These are phyloP conservation scores for Scaptomyza parva DNA, from an alignment of 2,888 invertebrate species.

Conservation along the genomic window DNA sequence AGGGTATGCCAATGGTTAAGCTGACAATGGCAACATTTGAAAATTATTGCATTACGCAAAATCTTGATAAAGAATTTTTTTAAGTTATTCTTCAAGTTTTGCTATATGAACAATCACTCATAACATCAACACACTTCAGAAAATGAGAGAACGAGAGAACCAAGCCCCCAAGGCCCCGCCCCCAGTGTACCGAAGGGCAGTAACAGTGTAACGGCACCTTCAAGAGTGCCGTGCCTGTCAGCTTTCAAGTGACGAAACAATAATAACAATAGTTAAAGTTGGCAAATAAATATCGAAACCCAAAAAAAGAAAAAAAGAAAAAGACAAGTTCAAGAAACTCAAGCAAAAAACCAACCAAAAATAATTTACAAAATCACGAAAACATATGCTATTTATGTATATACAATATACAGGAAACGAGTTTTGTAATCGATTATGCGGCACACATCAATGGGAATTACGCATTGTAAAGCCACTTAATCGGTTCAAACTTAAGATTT, in stretches of 20 bases:
- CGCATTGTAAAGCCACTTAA: slow-evolving; percentile 65
- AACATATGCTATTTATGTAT: neutral
- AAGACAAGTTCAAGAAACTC: slow-evolving; percentile 56
- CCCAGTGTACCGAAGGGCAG: slow-evolving; percentile 5
- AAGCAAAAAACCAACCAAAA: slow-evolving; percentile 17
- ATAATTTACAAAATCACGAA: neutral
- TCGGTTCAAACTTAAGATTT: slow-evolving; percentile 64
- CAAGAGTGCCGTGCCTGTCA: slow-evolving; percentile 39
- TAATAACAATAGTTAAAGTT: slow-evolving; percentile 22
- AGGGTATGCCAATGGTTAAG: slow-evolving; percentile 8
- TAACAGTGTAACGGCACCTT: slow-evolving; percentile 46
- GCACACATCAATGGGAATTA: slow-evolving; percentile 62
- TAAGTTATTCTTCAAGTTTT: slow-evolving; percentile 30
- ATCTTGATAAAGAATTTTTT: slow-evolving; percentile 58
- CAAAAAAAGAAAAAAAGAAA: neutral
- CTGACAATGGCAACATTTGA: slow-evolving; percentile 19
- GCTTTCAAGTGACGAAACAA: slow-evolving; percentile 25
- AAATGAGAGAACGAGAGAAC: neutral
- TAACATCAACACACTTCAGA: slow-evolving; percentile 41
- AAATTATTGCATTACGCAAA: slow-evolving; percentile 58
- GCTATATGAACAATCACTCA: slow-evolving; percentile 42
- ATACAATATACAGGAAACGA: slow-evolving; percentile 47
- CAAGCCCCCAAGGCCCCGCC: slow-evolving; percentile 14
- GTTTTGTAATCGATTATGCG: slow-evolving; percentile 57
- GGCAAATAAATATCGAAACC: slow-evolving; percentile 16